A percentile compares a stretch with the other conserved stretches of the same genome.
Evolutionary conservation across 2,797 vertebrate genomes (phyloP).

Genomic region (Sebastes flavidus): DNA sequence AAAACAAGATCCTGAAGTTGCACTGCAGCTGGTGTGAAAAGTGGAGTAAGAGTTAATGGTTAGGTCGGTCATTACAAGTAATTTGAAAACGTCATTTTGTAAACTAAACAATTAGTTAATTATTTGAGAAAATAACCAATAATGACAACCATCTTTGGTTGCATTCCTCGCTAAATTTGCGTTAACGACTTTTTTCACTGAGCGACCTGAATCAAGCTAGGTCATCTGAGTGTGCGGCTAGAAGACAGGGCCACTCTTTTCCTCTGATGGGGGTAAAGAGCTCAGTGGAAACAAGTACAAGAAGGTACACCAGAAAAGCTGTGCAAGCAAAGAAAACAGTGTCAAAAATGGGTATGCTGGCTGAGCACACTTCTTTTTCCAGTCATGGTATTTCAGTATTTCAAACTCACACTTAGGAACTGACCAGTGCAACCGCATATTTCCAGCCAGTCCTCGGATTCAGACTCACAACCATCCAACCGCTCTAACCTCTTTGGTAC

Average conservation of each 20-base stretch:
- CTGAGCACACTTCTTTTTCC: not conserved
- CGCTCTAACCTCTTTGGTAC: not conserved
- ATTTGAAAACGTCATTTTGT: not conserved
- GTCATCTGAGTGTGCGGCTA: not conserved
- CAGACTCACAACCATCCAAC: not conserved
- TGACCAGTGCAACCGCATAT: not conserved
- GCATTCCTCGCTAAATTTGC: not conserved
- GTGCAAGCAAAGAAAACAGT: not conserved
- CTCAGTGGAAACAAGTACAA: not conserved
- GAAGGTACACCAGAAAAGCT: not conserved
- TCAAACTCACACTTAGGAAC: not conserved
- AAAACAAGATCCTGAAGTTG: not conserved
- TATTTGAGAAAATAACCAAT: not conserved
- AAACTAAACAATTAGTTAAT: not conserved
- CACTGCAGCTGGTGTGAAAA: not conserved
- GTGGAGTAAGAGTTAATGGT: not conserved
- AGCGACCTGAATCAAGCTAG: not conserved
- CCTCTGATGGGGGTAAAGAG: not conserved
- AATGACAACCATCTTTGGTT: not conserved
- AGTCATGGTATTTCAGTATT: not conserved
- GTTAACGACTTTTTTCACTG: not conserved
- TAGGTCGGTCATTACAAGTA: too few species aligned
- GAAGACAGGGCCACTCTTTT: not conserved
- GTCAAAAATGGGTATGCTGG: not conserved
- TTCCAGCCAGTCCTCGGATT: not conserved